A percentile compares a stretch with the other conserved stretches of the same genome.
Conservation (phyloP, 2,797 vertebrate genomes). For the Avahi laniger region DNA sequence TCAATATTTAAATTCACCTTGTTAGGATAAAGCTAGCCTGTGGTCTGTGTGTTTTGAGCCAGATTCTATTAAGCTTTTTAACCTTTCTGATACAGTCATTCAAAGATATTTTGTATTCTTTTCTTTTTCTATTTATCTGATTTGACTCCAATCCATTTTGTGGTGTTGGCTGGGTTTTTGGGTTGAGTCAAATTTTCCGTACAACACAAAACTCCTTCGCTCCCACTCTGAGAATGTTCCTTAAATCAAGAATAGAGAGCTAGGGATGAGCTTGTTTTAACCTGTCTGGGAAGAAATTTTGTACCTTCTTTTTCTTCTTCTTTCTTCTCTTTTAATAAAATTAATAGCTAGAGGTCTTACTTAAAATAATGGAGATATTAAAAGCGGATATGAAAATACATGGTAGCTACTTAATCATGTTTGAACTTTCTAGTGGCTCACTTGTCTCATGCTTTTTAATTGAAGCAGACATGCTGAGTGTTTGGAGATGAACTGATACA, state of each 20-base stretch:
- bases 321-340: slow-evolving; percentile 45
- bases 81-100: slow-evolving; percentile 84
- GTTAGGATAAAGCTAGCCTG: neutral
- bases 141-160: slow-evolving; percentile 86
- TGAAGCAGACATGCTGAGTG: neutral
- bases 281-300: slow-evolving; percentile 76
- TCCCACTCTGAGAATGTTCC: slow-evolving; percentile 71
- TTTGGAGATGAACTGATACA: slow-evolving; percentile 49
- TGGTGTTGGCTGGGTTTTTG: slow-evolving; percentile 82
- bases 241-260: slow-evolving; percentile 77
- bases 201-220: slow-evolving; percentile 77
- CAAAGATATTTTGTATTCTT: slow-evolving; percentile 85
- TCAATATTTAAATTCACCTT: neutral
- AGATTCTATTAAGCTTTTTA: slow-evolving; percentile 65
- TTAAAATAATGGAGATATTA: slow-evolving; percentile 41
- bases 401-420: slow-evolving; percentile 28
- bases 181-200: slow-evolving; percentile 86
- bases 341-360: slow-evolving; percentile 51
- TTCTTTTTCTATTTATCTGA: slow-evolving; percentile 87
- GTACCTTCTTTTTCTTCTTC: slow-evolving; percentile 60
- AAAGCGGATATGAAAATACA: slow-evolving; percentile 39
- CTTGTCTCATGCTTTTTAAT: slow-evolving; percentile 36
- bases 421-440: slow-evolving; percentile 26
- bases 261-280: slow-evolving; percentile 79
- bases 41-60: neutral